Percentiles rank a stretch among this genome's conserved stretches.
These are phyloP conservation scores for Noctua janthe DNA, from an alignment of 2,888 invertebrate species.

Conservation along the genomic window DNA sequence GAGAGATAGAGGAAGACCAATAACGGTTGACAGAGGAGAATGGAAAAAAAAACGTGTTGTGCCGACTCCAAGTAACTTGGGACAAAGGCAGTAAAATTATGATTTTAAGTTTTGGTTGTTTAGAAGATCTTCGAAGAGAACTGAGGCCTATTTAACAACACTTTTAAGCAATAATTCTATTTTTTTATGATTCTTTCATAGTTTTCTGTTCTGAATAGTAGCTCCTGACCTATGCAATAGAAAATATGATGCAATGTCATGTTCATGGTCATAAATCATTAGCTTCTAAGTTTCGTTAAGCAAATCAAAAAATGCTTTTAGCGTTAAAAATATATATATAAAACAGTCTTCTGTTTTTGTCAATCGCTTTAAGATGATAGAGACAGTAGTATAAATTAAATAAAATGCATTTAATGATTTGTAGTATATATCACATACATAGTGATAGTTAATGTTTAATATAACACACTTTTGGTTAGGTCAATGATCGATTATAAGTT, in stretches of 20 bases:
- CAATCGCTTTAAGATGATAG: background rate
- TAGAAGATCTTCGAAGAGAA: background rate
- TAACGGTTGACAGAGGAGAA: no score
- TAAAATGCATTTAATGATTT: background rate
- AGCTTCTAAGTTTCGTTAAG: background rate
- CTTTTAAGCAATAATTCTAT: background rate
- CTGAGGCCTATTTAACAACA: background rate
- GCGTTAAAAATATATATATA: background rate
- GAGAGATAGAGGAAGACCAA: no score
- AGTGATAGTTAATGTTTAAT: background rate
- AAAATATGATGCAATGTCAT: background rate
- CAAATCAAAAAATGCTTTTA: background rate
- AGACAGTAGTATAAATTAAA: background rate
- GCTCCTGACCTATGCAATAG: background rate
- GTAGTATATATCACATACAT: no score
- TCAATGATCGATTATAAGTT: slow-evolving; percentile 55
- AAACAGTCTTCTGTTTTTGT: background rate
- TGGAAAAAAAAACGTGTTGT: no score
- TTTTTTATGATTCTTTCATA: background rate
- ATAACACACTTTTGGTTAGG: slow-evolving; percentile 14
- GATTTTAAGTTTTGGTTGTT: background rate
- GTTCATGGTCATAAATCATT: background rate
- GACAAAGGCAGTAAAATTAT: no score
- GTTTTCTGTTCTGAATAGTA: background rate
- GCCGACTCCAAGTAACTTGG: no score